phyloP scores from a whole-genome alignment of 2,113 vertebrate genomes.

The Pseudorasbora parva region DNA sequence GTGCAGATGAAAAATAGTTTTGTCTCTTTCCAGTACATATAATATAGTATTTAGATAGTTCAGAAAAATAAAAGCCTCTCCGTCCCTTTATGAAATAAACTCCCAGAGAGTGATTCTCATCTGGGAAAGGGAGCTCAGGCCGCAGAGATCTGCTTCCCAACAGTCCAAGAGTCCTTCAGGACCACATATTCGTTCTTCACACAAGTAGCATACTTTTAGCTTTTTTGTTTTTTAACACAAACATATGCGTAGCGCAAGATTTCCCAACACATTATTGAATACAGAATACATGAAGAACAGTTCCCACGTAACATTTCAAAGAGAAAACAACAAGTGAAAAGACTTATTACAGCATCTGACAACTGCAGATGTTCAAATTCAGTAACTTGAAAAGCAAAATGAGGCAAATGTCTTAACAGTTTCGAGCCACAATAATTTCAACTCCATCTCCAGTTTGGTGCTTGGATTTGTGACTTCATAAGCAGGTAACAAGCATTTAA shows the following conservation, averaged over 20 bases:
- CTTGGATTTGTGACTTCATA: conserved; percentile 27
- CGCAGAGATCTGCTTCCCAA: conserved; percentile 61
- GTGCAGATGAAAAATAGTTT: conserved; percentile 77
- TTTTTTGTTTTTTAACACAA: conserved; percentile 50
- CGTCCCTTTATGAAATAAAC: conserved; percentile 76
- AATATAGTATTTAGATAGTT: conserved; percentile 64
- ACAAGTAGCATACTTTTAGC: conserved; percentile 23
- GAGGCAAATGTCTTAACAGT: conserved; percentile 57
- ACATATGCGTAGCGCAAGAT: conserved; percentile 58
- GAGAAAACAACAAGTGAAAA: conserved; percentile 43
- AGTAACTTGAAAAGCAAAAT: conserved; percentile 53
- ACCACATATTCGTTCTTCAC: conserved; percentile 11
- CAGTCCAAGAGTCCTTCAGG: conserved; percentile 55
- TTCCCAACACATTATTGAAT: conserved; percentile 58
- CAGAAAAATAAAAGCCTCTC: conserved; percentile 74
- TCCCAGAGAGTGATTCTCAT: conserved; percentile 62
- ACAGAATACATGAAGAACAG: conserved; percentile 56
- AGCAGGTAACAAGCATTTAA: conserved; percentile 44
- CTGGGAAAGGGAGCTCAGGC: conserved; percentile 67
- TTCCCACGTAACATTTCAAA: conserved; percentile 53
- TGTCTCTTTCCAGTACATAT: conserved; percentile 71
- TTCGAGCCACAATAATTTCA: conserved; percentile 52
- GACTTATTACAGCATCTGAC: conserved; percentile 52
- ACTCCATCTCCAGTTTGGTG: conserved; percentile 25
- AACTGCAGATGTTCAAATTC: conserved; percentile 51